phyloP scores from a whole-genome alignment of 2,888 invertebrate genomes.

The Monochamus alternatus region DNA sequence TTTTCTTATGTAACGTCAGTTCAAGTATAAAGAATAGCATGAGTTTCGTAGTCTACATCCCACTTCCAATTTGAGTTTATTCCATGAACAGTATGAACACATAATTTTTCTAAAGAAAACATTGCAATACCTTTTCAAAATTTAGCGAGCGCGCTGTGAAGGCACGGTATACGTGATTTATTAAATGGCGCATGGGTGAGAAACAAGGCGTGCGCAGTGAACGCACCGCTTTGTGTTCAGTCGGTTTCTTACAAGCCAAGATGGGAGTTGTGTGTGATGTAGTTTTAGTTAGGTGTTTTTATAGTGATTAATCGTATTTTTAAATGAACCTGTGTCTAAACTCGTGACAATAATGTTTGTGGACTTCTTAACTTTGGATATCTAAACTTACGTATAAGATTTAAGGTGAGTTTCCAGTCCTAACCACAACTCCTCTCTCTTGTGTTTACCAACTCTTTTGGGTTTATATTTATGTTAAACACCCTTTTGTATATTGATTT shows the following conservation, averaged over 20 bases:
- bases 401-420: conserved; percentile 51
- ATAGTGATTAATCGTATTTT: conserved; percentile 63
- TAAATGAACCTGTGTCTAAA: conserved; percentile 70
- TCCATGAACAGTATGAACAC: too few relatives aligned
- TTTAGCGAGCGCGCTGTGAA: neutral
- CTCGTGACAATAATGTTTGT: conserved; percentile 70
- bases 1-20: too few relatives aligned
- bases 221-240: conserved; percentile 52
- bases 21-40: too few relatives aligned
- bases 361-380: conserved; percentile 64
- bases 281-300: conserved; percentile 63
- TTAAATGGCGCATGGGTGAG: conserved; percentile 13
- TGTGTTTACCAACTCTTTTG: conserved; percentile 28
- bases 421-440: conserved; percentile 40
- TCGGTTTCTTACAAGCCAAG: conserved; percentile 64
- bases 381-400: conserved; percentile 53
- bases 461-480: conserved; percentile 31
- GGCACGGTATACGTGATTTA: conserved; percentile 2
- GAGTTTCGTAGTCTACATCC: too few relatives aligned
- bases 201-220: conserved; percentile 43
- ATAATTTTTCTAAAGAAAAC: neutral
- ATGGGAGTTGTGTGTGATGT: conserved; percentile 65
- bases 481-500: conserved; percentile 30
- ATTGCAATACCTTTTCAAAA: neutral
- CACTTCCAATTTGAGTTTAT: too few relatives aligned